Evolutionary conservation across 1,140 invertebrate species (phyloP), one percentile per base, ranked within the genome.

Genomic region (Streblospio benedicti): DNA sequence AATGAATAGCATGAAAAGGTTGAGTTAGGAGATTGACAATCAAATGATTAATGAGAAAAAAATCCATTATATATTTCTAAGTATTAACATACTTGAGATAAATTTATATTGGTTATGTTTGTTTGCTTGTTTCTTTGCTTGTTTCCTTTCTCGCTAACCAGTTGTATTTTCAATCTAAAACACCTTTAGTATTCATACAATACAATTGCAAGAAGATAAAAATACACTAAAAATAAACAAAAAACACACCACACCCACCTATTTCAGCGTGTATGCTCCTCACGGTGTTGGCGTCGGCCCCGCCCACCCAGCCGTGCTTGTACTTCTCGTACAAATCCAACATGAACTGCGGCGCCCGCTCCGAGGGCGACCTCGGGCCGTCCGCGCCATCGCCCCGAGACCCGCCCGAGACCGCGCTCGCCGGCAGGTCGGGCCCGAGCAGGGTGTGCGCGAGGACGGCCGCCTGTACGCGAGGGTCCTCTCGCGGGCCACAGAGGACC

Each of bases 321-420:
- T 67, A 72, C 31, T 62, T 64, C 44, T 71, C 65, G 57, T 72
- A 72, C 53, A 72, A 59, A 60, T 71, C 69, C 61, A 69, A 53
- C 63, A 71, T 69, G 50, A 69, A 72, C 41, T 65, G 56, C 1
- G 71, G 69, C 27, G 67, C 60, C 54, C 45, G 23, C n/a, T 23
- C 23, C 45, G 30, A 9, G 16, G 45, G 4, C n/a, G 9, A 9
- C 45, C 16, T 14, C 45, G 30, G 23, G 14, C 9, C 45, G 45
- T 23, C 23, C 4, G 25, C 2, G 6, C 30, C 23, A 6, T 23
- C 14, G 30, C 45, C 45, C 14, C 45, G 5, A 9, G 3, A 6
- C 2, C 45, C 45, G 9, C 2, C 23, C 25, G n/a, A 23, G 16
- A 23, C 9, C n/a, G 41, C 18, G n/a, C n/a, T 18, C 6, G 41